These are phyloP conservation scores for Sminthurinus aureus DNA, from an alignment of 2,888 invertebrate species.

Conservation along the genomic window DNA sequence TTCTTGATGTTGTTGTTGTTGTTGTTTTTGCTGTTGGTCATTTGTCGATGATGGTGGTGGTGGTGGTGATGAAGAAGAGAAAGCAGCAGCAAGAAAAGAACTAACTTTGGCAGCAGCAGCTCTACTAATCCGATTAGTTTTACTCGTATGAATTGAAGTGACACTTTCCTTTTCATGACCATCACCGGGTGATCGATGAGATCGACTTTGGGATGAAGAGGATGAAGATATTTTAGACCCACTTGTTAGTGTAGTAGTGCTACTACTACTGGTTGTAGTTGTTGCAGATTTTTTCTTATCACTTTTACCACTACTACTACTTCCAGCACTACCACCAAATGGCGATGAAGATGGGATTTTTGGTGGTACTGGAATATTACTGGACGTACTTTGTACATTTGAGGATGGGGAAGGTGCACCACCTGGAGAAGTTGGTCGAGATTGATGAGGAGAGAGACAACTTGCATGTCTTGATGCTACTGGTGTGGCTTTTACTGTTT, in stretches of 20 bases:
- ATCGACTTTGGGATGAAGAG: background rate
- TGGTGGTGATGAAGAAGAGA: background rate
- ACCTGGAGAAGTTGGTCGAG: constrained; percentile 53
- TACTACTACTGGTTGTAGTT: constrained; percentile 5
- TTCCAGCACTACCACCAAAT: background rate
- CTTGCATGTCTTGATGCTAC: constrained; percentile 57
- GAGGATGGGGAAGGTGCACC: background rate
- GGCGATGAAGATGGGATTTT: constrained; percentile 21
- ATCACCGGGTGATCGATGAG: constrained; percentile 23
- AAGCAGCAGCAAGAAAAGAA: background rate
- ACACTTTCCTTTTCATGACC: constrained; percentile 12
- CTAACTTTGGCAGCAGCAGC: constrained; percentile 9
- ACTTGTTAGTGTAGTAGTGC: constrained; percentile 8
- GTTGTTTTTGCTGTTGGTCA: background rate
- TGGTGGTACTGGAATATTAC: constrained; percentile 33
- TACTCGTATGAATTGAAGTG: constrained; percentile 1
- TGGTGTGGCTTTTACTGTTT: constrained; percentile 53
- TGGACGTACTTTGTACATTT: background rate
- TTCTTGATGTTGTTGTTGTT: background rate
- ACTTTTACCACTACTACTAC: background rate
- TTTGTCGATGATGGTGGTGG: background rate
- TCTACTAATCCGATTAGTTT: constrained; percentile 18
- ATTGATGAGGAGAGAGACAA: constrained; percentile 57
- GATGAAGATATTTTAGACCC: background rate
- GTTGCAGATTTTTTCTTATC: background rate